These are phyloP conservation scores for Mamestra configurata DNA, from an alignment of 1,140 invertebrate genomes.

Conservation along the genomic window DNA sequence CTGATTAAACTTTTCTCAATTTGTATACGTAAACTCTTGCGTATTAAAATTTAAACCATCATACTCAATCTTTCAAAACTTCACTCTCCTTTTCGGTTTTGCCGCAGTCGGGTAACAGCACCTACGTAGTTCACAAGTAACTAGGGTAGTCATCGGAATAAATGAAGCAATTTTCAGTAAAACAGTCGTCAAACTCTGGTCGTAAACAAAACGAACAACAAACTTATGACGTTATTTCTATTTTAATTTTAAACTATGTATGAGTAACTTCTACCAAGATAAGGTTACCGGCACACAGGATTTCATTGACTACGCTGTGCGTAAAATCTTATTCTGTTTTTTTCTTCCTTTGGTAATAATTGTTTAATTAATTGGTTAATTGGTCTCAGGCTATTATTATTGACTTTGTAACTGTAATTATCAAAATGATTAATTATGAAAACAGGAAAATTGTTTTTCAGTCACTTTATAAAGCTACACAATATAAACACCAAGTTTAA, in stretches of 20 bases:
- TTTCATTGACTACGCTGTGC: not conserved
- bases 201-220: slow-evolving; percentile 11
- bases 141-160: not conserved
- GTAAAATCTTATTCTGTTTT: not conserved
- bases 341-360: not conserved
- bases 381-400: not conserved
- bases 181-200: slow-evolving; percentile 25
- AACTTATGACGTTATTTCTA: slow-evolving; percentile 7
- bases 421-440: no score
- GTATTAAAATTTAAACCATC: no score
- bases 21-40: no score
- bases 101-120: no score
- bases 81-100: no score
- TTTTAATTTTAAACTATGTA: slow-evolving; percentile 20
- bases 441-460: not conserved
- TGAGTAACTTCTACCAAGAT: not conserved
- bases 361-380: no score
- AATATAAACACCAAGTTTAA: not conserved
- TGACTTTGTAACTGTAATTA: not conserved
- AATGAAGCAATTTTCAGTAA: slow-evolving; percentile 34
- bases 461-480: not conserved
- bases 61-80: no score
- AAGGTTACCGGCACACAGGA: not conserved
- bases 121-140: not conserved
- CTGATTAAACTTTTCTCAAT: no score